Evolutionary conservation across 2,888 invertebrate genomes (phyloP), one percentile per base, ranked within the genome.

Genomic region (Pseudococcus longispinus): DNA sequence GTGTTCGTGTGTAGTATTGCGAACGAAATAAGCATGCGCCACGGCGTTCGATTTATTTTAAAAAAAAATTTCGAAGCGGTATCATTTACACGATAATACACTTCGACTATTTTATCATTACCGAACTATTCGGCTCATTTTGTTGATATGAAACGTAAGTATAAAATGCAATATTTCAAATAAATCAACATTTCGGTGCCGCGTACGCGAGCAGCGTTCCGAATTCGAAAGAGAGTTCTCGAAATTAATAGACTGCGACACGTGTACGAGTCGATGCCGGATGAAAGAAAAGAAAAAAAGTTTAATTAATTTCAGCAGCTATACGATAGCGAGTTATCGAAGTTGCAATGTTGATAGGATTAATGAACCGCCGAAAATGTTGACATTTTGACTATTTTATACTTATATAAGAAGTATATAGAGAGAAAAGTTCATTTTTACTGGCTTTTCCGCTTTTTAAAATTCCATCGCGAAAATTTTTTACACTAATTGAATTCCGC

Each of bases 31-130:
- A 42, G 77, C 77, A 20, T 42, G 77, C 77, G 77, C 42, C 9
- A 20, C 77, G 77, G 77, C 77, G 77, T 80, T 80, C 77, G 77
- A 80, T 80, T 80, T 80, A 80, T 80, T 42, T 77, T 11, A 42
- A 42, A 80, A 80, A 80, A 80, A 80, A 20, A 20, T n/a, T 74
- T 20, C 13, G 8, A 20, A 80, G 37, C 13, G 37, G 37, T 80
- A 80, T 80, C 77, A 80, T 80, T 80, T 42, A 70, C 70, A 70
- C 70, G 70, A 70, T 70, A 70, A 70, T 70, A 70, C 70, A 70
- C 70, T 70, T 70, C 70, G 29, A 70, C 70, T 70, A 15, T 70
- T 70, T 70, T 70, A 70, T 70, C 70, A 70, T 70, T 70, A 70
- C 70, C 18, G 65, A 65, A 65, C 65, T 65, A 65, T 65, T 65